Base-by-base conservation (phyloP, 37 sponge, comb jelly and placozoan species). In the Aplysina aerophoba region DNA sequence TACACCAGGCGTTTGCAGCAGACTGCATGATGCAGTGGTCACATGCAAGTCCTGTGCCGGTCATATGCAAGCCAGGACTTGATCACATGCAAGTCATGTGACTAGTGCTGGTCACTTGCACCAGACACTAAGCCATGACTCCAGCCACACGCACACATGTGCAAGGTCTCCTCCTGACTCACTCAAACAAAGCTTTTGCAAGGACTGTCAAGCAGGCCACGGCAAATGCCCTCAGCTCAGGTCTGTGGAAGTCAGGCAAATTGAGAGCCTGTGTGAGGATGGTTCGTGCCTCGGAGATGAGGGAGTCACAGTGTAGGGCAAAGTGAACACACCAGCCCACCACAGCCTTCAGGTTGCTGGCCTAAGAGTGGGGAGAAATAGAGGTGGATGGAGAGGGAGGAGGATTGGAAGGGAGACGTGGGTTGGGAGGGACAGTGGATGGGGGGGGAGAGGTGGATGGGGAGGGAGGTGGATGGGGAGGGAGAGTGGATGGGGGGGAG, bases 241-340 rank as follows among this genome's bases (percentile, higher is more conserved):
- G 78, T n/a, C 78, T 15, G 78, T 75, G 78, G 54, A 75, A 75
- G 53, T 75, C 78, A 4, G 78, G 78, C 22, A 75, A 36, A 3
- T 0, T 75, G 50, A 75, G 53, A 1, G 37, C 38, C 24, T 75
- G 78, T 14, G 78, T 75, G 53, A 75, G 54, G 37, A 75, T 75
- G 54, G 37, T 36, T 0, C 37, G n/a, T 11, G 78, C 78, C 31
- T 69, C 71, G 2, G 71, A 31, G 34, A n/a, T 34, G 31, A 35
- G 34, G 24, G 20, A 19, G 53, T 24, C n/a, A 44, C 38, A 41
- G n/a, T 19, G n/a, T 22, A 75, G 53, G 16, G 24, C 44, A 41
- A 40, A 75, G 71, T 69, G 33, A 25, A 75, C 54, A 41, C 78
- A 75, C 78, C 78, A 75, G 1, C 78, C 78, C n/a, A 75, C 37